Conservation (phyloP, 2,888 invertebrate species). For the Chromoteleia sp. region DNA sequence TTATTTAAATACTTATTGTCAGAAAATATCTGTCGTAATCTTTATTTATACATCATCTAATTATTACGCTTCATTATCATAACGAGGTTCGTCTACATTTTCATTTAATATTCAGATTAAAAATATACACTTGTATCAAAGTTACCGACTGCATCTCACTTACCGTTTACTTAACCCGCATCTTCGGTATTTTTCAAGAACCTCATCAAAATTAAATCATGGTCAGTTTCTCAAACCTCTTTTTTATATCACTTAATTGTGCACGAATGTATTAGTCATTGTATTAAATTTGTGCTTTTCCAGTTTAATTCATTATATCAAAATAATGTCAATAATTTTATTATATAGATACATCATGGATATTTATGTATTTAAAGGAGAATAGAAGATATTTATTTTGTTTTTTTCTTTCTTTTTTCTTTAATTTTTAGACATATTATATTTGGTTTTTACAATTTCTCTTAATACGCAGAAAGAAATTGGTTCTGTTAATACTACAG, state of each 20-base stretch:
- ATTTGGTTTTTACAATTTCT: too few species aligned
- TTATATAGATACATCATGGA: too few species aligned
- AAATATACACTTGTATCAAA: conserved; percentile 22
- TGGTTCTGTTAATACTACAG: too few species aligned
- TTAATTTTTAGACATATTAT: too few species aligned
- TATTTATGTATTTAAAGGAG: too few species aligned
- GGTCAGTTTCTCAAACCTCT: not conserved
- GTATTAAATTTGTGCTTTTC: too few species aligned
- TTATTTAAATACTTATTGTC: conserved; percentile 58
- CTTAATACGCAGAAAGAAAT: too few species aligned
- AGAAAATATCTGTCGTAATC: conserved; percentile 43
- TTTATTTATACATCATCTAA: conserved; percentile 48
- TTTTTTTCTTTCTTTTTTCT: too few species aligned
- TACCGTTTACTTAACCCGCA: conserved; percentile 4
- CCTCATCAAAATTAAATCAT: conserved; percentile 16
- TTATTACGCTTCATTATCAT: conserved; percentile 51
- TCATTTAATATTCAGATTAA: conserved; percentile 35
- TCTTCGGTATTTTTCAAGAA: conserved; percentile 3
- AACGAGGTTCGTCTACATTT: conserved; percentile 42
- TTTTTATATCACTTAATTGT: conserved; percentile 11
- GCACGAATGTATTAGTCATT: too few species aligned
- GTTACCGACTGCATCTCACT: not conserved
- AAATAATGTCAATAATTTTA: too few species aligned
- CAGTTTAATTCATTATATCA: too few species aligned
- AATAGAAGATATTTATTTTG: too few species aligned